Base-by-base conservation (phyloP, 23 tunicate species). In the Diplosoma virens region DNA sequence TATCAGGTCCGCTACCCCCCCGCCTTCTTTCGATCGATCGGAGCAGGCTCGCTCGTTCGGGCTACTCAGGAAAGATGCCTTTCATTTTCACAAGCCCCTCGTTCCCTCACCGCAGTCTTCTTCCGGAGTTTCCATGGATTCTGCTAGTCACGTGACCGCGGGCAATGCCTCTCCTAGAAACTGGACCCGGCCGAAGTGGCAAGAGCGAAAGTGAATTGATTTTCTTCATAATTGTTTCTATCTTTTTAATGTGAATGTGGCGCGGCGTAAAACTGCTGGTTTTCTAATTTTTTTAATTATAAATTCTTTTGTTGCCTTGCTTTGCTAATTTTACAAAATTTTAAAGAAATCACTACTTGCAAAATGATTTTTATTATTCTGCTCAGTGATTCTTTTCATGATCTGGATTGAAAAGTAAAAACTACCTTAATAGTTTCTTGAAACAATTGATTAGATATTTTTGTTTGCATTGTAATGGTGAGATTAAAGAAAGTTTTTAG, bases 1-100 rank as follows among this genome's bases (percentile, higher is more conserved):
- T n/a, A n/a, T n/a, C 37, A 80, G 85, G 59, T 80, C 85, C 6
- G 32, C 69, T 5, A 80, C 85, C 1, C 85, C 85, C 3, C 77
- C 85, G 1, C 85, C 85, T 5, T 68, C 85, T 18, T 80, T 80
- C 25, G 77, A 58, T n/a, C 53, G 85, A 33, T 9, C 53, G 25
- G 31, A 9, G 20, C 24, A 53, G 30, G 28, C 24, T 18, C 30
- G 33, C 25, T 58, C 70, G 5, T 34, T 22, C 25, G 52, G 27
- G 27, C 20, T 29, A 5, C 25, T 35, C 2, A 67, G 11, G 6
- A 35, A 23, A 17, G 28, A 47, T 28, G 33, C 4, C 5, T 60
- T 25, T 29, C 65, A 58, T 6, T 58, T 14, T 24, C 17, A 61
- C 9, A 61, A 27, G 6, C 17, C 61, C 36, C 61, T 72, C 30